phyloP scores from a whole-genome alignment of 2,888 invertebrate genomes.

The Mesodorylaimus sp. region DNA sequence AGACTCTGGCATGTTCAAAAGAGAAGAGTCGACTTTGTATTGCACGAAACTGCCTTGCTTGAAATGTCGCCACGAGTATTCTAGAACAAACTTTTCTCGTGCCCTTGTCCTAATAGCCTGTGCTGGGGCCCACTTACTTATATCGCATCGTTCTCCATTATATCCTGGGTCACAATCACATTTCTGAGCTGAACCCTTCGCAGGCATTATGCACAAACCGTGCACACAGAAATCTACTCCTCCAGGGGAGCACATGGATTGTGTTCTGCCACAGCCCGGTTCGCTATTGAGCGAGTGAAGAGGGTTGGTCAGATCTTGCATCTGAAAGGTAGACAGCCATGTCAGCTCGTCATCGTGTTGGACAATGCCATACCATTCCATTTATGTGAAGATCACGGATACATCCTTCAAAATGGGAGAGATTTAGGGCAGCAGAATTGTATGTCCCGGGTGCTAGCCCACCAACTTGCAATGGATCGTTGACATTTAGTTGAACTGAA shows the following conservation, averaged over 20 bases:
- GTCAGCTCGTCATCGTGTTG: background rate
- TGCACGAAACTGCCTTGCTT: too few species aligned
- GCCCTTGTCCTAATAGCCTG: too few species aligned
- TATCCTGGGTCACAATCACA: slow-evolving; percentile 90
- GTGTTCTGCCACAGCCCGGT: slow-evolving; percentile 30
- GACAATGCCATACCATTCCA: slow-evolving; percentile 39
- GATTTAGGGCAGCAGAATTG: background rate
- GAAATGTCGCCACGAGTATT: too few species aligned
- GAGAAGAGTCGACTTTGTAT: too few species aligned
- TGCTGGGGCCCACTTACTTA: too few species aligned
- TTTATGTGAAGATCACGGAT: slow-evolving; percentile 86
- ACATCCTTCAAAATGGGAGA: slow-evolving; percentile 65
- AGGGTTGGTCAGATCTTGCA: slow-evolving; percentile 78
- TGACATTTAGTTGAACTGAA: background rate
- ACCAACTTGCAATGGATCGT: background rate
- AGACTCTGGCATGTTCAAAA: too few species aligned
- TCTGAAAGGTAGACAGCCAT: slow-evolving; percentile 33
- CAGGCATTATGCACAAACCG: slow-evolving; percentile 24
- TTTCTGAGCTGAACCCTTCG: background rate
- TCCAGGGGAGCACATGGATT: slow-evolving; percentile 84
- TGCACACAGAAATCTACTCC: slow-evolving; percentile 41
- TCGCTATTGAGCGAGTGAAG: slow-evolving; percentile 13
- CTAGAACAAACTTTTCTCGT: too few species aligned
- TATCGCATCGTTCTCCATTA: slow-evolving; percentile 47
- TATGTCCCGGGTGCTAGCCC: background rate